Conservation (phyloP, 2,113 vertebrate genomes). For the Propithecus coquereli region DNA sequence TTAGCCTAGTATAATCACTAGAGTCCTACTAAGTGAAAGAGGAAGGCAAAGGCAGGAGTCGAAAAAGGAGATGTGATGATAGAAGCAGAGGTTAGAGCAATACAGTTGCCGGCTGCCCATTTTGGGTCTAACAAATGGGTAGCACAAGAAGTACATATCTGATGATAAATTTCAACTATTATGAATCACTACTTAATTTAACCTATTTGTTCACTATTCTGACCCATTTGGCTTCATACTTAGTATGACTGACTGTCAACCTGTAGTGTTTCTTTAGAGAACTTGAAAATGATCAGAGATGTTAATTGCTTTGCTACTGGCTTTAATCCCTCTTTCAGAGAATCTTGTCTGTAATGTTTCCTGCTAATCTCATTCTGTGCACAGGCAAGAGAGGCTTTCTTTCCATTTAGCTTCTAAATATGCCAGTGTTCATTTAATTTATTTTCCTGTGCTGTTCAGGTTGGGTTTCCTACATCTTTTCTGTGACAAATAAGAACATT, state of each 20-base stretch:
- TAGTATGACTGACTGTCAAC: neutral
- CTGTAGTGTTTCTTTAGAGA: neutral
- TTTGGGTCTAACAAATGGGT: neutral
- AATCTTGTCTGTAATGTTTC: constrained; percentile 12
- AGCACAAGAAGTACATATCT: neutral
- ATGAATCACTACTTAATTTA: neutral
- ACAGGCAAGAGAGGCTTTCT: neutral
- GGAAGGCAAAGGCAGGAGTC: no score
- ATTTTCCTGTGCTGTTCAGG: constrained; percentile 6
- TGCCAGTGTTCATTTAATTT: constrained; percentile 40
- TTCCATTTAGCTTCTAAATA: constrained; percentile 44
- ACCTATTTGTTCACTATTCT: neutral
- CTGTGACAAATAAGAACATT: constrained; percentile 6
- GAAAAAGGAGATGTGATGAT: neutral
- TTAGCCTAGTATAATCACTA: neutral
- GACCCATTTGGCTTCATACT: neutral
- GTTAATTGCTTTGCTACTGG: constrained; percentile 3
- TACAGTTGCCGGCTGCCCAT: neutral
- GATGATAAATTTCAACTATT: neutral
- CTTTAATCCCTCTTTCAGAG: neutral
- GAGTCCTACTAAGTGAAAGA: neutral
- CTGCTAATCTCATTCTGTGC: constrained; percentile 38
- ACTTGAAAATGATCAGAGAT: neutral
- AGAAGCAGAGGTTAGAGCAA: neutral
- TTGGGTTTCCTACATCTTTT: neutral